A percentile compares a stretch with the other conserved stretches of the same genome.
These are phyloP conservation scores for Sinelater perroti DNA, from an alignment of 2,888 invertebrate genomes.

Conservation along the genomic window DNA sequence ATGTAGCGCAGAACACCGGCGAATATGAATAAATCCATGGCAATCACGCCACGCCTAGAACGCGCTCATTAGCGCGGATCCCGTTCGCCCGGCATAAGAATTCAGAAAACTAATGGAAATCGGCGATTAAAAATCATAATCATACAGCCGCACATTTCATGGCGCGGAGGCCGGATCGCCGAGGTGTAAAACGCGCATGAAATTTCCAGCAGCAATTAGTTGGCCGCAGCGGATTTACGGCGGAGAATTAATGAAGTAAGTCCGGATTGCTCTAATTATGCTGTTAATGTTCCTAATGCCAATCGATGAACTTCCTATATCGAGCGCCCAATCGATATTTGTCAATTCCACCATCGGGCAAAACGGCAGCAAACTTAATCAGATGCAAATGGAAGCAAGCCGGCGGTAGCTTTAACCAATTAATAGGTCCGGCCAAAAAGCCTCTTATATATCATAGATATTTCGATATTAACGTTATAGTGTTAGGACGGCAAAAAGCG, in stretches of 20 bases:
- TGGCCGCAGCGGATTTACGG: not conserved
- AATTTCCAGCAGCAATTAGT: conserved; percentile 13
- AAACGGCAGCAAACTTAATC: conserved; percentile 26
- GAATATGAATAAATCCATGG: too few relatives aligned
- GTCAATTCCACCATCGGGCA: conserved; percentile 11
- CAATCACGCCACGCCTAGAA: too few relatives aligned
- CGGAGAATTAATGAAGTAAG: conserved; percentile 10
- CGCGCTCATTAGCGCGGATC: too few relatives aligned
- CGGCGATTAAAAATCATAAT: conserved; percentile 18
- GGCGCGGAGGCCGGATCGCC: too few relatives aligned
- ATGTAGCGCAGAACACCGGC: too few relatives aligned
- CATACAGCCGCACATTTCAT: too few relatives aligned
- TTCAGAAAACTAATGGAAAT: conserved; percentile 27
- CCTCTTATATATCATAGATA: too few relatives aligned
- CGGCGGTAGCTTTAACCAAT: conserved; percentile 15
- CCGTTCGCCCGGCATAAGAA: too few relatives aligned
- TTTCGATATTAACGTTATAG: too few relatives aligned
- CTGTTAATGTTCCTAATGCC: conserved; percentile 11
- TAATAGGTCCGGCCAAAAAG: conserved; percentile 16
- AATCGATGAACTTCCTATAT: conserved; percentile 21
- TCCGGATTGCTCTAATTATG: too few relatives aligned
- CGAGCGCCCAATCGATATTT: conserved; percentile 17
- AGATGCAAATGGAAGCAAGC: conserved; percentile 23
- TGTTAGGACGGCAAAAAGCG: too few relatives aligned
- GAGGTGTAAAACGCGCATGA: conserved; percentile 14